Conservation (phyloP, 2,113 vertebrate genomes). For the human (Homo sapiens) region DNA sequence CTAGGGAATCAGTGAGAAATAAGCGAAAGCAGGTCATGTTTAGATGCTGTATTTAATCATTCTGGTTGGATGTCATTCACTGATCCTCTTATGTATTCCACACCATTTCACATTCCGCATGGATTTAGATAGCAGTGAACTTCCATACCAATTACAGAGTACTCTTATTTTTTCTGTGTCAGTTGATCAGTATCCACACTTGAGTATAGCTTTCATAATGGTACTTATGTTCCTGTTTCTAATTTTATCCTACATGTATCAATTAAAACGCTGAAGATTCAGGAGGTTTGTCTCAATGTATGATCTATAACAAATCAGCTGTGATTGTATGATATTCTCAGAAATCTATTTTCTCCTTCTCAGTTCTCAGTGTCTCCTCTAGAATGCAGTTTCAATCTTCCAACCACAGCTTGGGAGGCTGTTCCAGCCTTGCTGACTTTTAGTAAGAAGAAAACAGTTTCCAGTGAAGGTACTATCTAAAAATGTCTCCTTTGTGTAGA, state of each 20-base stretch:
- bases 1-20: neutral
- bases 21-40: neutral
- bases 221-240: neutral
- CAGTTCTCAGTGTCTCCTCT: neutral
- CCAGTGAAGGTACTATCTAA: neutral
- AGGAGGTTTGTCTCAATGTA: neutral
- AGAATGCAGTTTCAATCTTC: neutral
- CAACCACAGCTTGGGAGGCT: neutral
- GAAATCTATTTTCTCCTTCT: neutral
- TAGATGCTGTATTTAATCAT: neutral
- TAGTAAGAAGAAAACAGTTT: neutral
- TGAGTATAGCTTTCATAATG: neutral
- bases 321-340: neutral
- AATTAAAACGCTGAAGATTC: neutral
- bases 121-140: neutral
- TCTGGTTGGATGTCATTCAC: neutral
- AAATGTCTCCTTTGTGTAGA: neutral
- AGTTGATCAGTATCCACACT: neutral
- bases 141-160: neutral
- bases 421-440: neutral
- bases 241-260: neutral
- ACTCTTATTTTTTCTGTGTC: neutral
- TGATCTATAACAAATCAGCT: neutral
- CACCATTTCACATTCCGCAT: neutral
- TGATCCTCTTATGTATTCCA: neutral